phyloP scores from a whole-genome alignment of 2,888 invertebrate genomes.

The Sphinx pinastri region DNA sequence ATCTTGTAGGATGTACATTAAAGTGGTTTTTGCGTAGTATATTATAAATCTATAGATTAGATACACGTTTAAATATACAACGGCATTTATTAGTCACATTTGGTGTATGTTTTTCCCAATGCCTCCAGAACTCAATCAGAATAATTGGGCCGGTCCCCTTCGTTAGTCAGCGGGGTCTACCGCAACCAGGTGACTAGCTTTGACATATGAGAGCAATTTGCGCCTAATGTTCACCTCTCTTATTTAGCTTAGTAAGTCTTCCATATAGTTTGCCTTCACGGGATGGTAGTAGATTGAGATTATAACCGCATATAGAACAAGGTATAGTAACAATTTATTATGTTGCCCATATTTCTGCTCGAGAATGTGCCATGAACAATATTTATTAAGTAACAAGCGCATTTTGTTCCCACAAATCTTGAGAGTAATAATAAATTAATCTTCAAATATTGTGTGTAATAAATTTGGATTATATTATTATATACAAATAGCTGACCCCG shows the following conservation, averaged over 20 bases:
- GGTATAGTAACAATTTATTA: too few relatives aligned
- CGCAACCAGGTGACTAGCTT: constrained; percentile 6
- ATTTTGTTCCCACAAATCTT: too few relatives aligned
- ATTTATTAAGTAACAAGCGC: too few relatives aligned
- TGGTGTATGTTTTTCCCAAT: background rate
- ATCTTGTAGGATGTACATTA: too few relatives aligned
- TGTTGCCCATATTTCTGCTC: too few relatives aligned
- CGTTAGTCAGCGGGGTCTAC: background rate
- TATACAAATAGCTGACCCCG: too few relatives aligned
- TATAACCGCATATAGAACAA: too few relatives aligned
- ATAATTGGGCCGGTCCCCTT: constrained; percentile 2
- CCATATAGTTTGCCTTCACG: background rate
- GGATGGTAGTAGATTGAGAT: background rate
- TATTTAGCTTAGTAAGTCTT: background rate
- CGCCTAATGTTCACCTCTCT: background rate
- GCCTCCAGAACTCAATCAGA: background rate
- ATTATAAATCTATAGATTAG: background rate
- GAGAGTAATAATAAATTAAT: too few relatives aligned
- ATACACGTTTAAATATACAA: background rate
- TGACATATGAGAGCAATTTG: constrained; percentile 15
- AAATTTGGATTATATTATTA: too few relatives aligned
- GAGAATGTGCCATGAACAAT: too few relatives aligned
- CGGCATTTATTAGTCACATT: background rate
- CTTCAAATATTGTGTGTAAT: too few relatives aligned
- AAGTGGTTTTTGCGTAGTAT: too few relatives aligned